phyloP scores from a whole-genome alignment of 2,797 vertebrate genomes.

The Sebastolobus alascanus region DNA sequence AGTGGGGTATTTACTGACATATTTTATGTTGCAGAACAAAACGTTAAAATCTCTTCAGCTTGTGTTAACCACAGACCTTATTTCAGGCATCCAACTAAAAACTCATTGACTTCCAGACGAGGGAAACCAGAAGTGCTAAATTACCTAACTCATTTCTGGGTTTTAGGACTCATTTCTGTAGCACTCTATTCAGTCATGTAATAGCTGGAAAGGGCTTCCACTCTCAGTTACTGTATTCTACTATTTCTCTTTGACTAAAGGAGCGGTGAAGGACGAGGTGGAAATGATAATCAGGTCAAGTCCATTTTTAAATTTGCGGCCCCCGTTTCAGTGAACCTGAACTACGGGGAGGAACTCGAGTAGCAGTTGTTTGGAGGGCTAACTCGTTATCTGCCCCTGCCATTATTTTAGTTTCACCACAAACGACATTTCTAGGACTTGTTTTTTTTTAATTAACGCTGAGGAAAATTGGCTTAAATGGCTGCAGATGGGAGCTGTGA shows the following conservation, averaged over 20 bases:
- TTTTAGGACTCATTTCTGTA: neutral
- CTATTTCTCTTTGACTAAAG: neutral
- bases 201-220: neutral
- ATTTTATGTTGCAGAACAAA: no score
- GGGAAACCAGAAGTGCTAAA: neutral
- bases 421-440: conserved; percentile 28
- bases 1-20: no score
- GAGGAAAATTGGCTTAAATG: conserved; percentile 29
- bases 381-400: conserved; percentile 18
- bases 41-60: no score
- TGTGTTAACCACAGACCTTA: no score
- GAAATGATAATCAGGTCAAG: neutral
- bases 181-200: neutral
- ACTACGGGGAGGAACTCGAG: neutral
- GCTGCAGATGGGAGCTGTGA: conserved; percentile 42
- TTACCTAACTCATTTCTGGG: neutral
- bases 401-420: conserved; percentile 17
- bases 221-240: neutral
- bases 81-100: neutral
- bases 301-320: neutral
- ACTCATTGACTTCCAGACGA: neutral
- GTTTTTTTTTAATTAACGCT: conserved; percentile 34
- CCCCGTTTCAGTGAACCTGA: conserved; percentile 7
- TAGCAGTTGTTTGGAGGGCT: conserved; percentile 3
- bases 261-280: neutral